These are phyloP conservation scores for Periophthalmus modestus DNA, from an alignment of 2,113 vertebrate species.

Conservation along the genomic window DNA sequence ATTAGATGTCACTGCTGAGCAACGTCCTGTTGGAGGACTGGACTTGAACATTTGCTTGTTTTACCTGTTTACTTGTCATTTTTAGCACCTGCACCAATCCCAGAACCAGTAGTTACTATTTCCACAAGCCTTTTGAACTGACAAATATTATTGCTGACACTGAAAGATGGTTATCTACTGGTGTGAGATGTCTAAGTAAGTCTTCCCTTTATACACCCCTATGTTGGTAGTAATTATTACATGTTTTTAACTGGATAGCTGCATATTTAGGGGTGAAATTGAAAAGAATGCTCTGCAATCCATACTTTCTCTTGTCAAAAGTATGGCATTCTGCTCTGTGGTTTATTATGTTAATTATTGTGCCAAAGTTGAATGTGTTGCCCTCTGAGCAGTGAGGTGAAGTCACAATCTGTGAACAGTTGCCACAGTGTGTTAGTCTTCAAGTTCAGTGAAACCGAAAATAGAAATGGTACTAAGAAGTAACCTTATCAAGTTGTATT, in stretches of 20 bases:
- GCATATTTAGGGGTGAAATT: conserved; percentile 18
- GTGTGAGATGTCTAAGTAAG: conserved; percentile 51
- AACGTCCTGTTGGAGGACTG: conserved; percentile 5
- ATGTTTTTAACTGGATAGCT: conserved; percentile 34
- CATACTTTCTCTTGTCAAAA: conserved; percentile 37
- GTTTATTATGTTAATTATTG: conserved; percentile 33
- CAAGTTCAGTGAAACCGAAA: conserved; percentile 9
- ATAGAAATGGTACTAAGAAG: not conserved
- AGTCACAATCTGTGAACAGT: conserved; percentile 5
- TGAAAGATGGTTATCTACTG: conserved; percentile 13
- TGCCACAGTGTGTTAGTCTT: conserved; percentile 17
- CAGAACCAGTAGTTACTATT: conserved; percentile 5
- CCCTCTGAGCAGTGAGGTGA: conserved; percentile 16
- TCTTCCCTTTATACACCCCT: conserved; percentile 57
- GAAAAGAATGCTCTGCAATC: conserved; percentile 47
- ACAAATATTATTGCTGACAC: conserved; percentile 5
- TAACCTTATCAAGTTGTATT: not conserved
- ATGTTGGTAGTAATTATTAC: conserved; percentile 20
- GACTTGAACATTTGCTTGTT: conserved; percentile 15
- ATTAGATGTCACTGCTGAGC: conserved; percentile 36
- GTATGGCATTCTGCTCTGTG: conserved; percentile 30
- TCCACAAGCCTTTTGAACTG: conserved; percentile 15
- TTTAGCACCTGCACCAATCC: conserved; percentile 22
- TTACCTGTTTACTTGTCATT: conserved; percentile 2
- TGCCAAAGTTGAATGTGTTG: conserved; percentile 59